Conservation (phyloP, 2,113 vertebrate species). For the Serilophus lunatus region DNA sequence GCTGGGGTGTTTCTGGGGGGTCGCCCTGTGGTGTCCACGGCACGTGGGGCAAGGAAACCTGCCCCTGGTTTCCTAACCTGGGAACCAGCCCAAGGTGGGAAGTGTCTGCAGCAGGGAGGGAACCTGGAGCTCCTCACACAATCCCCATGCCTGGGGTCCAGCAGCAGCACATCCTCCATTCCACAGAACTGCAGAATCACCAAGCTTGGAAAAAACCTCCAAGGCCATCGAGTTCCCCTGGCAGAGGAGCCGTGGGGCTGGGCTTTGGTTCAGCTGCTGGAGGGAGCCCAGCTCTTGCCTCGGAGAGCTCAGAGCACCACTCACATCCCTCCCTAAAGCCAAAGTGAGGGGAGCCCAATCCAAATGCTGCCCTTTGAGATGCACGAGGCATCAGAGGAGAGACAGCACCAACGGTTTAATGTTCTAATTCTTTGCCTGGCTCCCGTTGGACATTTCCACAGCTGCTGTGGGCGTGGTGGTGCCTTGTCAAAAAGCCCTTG, state of each 20-base stretch:
- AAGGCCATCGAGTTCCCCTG: accelerated
- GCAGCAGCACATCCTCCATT: background rate
- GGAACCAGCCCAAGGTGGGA: background rate
- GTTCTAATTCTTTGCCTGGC: background rate
- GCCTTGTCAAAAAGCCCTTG: background rate
- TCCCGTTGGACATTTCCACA: background rate
- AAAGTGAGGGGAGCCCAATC: background rate
- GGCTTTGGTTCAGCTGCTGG: background rate
- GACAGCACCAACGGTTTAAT: background rate
- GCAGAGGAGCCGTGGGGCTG: background rate
- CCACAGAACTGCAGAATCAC: background rate
- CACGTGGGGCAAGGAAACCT: background rate
- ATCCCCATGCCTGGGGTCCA: background rate
- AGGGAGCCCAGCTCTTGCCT: background rate
- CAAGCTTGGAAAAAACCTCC: background rate
- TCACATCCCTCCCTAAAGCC: background rate
- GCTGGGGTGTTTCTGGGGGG: background rate
- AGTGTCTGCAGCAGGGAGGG: background rate
- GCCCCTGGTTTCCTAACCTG: too few species aligned
- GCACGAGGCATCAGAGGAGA: background rate
- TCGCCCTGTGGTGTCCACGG: background rate
- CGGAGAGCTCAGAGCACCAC: background rate
- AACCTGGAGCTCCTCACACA: background rate
- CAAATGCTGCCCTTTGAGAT: background rate
- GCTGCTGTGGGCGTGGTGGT: background rate